Conservation (phyloP, 2,113 vertebrate genomes). For the Catagonus wagneri region DNA sequence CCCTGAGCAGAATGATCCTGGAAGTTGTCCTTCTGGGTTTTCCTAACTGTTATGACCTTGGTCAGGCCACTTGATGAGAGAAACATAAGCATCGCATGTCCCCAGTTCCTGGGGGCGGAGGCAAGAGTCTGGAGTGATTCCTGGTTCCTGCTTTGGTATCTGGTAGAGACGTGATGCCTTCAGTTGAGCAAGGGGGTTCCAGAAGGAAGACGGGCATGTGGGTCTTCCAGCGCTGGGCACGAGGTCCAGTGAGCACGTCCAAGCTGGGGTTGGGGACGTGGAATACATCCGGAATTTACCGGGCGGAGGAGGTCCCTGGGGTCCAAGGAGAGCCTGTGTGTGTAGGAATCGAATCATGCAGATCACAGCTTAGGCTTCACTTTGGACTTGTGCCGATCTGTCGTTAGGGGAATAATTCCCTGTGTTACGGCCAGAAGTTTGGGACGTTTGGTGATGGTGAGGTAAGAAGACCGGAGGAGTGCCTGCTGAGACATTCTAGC, state of each 20-base stretch:
- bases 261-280: not conserved
- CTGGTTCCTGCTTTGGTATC: not conserved
- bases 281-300: not conserved
- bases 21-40: not conserved
- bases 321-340: accelerated
- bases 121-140: accelerated
- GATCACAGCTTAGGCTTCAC: accelerated
- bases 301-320: accelerated
- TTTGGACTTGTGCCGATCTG: not conserved
- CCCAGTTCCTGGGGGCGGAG: too few species aligned
- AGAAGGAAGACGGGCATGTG: accelerated
- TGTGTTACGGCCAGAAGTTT: not conserved
- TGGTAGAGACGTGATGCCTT: not conserved
- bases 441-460: not conserved
- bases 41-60: not conserved
- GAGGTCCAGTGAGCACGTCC: accelerated
- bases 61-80: not conserved
- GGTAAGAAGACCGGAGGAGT: not conserved
- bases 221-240: not conserved
- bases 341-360: accelerated
- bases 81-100: too few species aligned
- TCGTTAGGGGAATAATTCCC: not conserved
- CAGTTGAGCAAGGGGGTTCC: too few species aligned
- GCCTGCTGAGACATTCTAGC: not conserved
- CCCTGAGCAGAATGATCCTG: not conserved